Base-by-base conservation (phyloP, 1,140 invertebrate species). In the Colletes gigas region DNA sequence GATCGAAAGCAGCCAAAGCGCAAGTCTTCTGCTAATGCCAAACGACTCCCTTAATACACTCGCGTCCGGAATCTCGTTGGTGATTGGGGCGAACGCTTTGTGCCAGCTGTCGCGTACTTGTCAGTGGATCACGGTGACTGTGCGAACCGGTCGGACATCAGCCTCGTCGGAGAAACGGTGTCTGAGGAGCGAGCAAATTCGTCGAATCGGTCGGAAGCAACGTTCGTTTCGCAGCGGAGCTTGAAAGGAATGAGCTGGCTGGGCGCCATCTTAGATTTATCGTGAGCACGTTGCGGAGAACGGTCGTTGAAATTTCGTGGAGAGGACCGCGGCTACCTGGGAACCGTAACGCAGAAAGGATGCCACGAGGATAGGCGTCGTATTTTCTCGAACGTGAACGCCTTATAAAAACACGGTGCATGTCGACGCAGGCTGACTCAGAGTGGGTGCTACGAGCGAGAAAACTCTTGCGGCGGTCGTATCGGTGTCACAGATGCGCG, bases 1-100 rank as follows among this genome's bases (percentile, higher is more conserved):
- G 63, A 17, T 69, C 17, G 30, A 68, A 21, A 75, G 71, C 69
- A 21, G 63, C 65, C 75, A 78, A 66, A 68, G 89, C 89, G 89
- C 89, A 90, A 72, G 88, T 89, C 88, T 83, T 86, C 79, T 65
- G 74, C 72, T 80, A 79, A 79, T 82, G 83, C 86, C 83, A 87
- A 87, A 84, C 86, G 73, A 79, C 88, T 83, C 72, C 76, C 79
- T 81, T 82, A 81, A 77, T 83, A 84, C 84, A 87, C 65, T 84
- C 70, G 82, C 81, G 80, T 82, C 82, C 73, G 71, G 82, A 86
- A 77, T 41, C 66, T 77, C 65, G 62, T 72, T 67, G 76, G 65
- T 57, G 73, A 83, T 66, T 78, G 72, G 76, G 65, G 39, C 68
- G 74, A 60, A 57, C 54, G 63, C n/a, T 63, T 21, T 54, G 21